These are phyloP conservation scores for Bergia sp. DNA, from an alignment of 92 coral and sea anemone genomes.

Conservation along the genomic window DNA sequence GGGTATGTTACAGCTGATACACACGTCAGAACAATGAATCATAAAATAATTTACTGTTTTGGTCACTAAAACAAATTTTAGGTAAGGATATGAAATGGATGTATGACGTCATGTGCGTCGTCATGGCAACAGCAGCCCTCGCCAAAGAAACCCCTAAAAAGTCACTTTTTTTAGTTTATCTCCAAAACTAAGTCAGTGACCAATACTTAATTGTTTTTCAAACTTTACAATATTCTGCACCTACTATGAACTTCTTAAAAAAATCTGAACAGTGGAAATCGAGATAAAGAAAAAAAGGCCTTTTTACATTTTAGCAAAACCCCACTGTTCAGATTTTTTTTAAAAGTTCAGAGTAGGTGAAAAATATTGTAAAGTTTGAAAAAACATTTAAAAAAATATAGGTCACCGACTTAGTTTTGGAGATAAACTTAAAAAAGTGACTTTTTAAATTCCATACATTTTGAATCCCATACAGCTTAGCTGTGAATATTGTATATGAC, in stretches of 20 bases:
- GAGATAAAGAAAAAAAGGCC: too few species aligned
- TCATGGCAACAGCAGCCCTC: not conserved
- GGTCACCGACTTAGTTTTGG: constrained; percentile 2
- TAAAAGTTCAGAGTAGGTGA: constrained; percentile 10
- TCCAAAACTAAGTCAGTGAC: constrained; percentile 8
- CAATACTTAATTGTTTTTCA: constrained; percentile 11
- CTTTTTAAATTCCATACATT: constrained; percentile 14
- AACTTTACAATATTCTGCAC: constrained; percentile 6
- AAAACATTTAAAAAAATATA: not conserved
- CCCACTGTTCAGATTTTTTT: not conserved
- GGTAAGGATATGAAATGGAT: too few species aligned
- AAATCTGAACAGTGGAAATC: constrained; percentile 12
- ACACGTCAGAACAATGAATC: too few species aligned
- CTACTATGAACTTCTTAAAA: constrained; percentile 4
- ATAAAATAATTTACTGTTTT: too few species aligned
- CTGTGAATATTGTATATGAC: constrained; percentile 5
- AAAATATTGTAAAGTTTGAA: not conserved
- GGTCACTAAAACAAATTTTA: too few species aligned
- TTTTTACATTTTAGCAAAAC: too few species aligned
- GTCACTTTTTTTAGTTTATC: not conserved
- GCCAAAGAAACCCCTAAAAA: too few species aligned
- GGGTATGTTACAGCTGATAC: too few species aligned
- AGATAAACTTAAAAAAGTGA: constrained; percentile 9
- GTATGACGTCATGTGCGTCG: not conserved
- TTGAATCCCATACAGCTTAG: not conserved